Conservation (phyloP, 2,113 vertebrate genomes). For the Pseudorectes ferrugineus region DNA sequence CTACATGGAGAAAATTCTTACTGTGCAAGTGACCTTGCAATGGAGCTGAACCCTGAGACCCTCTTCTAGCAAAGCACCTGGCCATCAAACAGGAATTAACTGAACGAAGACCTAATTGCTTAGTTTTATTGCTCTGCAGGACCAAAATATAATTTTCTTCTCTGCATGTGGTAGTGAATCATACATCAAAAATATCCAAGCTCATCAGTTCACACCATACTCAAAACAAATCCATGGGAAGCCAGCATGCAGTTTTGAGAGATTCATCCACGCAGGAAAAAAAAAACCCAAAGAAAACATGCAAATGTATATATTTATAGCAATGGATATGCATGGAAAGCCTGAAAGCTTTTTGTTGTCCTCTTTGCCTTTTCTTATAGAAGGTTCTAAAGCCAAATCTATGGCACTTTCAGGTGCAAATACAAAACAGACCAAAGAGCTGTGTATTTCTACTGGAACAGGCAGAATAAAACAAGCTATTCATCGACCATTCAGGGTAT, state of each 20-base stretch:
- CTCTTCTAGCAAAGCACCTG: not conserved
- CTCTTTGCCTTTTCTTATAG: not conserved
- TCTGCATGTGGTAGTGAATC: conserved; percentile 61
- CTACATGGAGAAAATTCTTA: not conserved
- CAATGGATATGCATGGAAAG: not conserved
- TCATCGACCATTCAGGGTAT: not conserved
- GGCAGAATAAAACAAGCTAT: not conserved
- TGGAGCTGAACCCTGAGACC: not conserved
- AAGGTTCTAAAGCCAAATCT: not conserved
- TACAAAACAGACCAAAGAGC: not conserved
- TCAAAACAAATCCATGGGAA: conserved; percentile 47
- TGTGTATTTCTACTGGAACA: not conserved
- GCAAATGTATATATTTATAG: not conserved
- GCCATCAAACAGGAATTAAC: conserved; percentile 1
- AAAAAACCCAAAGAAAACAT: not conserved
- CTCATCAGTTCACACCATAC: conserved; percentile 34
- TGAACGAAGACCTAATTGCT: conserved; percentile 22
- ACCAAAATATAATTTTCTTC: conserved; percentile 60
- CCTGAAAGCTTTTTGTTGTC: not conserved
- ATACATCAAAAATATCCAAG: conserved; percentile 62
- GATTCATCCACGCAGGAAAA: not conserved
- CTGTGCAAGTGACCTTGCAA: not conserved
- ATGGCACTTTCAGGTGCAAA: not conserved
- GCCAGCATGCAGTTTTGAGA: not conserved
- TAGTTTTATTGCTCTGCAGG: conserved; percentile 41